Evolutionary conservation across 2,888 invertebrate species (phyloP), one percentile per base, ranked within the genome.

Genomic region (Camptogramma bilineatum): DNA sequence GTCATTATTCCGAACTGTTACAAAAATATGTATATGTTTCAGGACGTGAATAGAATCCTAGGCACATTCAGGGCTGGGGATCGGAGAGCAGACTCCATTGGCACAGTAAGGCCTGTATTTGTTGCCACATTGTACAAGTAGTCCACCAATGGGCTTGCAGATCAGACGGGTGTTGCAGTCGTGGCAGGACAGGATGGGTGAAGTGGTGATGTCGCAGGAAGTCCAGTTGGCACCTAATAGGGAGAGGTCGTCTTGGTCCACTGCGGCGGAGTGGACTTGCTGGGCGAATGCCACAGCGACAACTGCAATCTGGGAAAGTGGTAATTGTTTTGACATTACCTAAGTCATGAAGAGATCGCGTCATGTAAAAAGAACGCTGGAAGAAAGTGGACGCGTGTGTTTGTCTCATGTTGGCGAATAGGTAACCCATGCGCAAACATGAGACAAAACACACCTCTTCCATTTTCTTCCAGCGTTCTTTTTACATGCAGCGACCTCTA

Each of bases 91-190:
- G 3, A 82, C 64, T 1, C 90, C 89, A 57, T 79, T 78, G 24
- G 82, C 84, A 67, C 90, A 90, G 62, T 85, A 73, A 4, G 88
- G 86, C 58, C 61, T 81, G 34, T 47, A 56, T 0, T 80, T 77
- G 52, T 77, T 74, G 0, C 62, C 48, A 69, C 90, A 90, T 1
- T 64, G 7, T 19, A 73, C 77, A 17, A 88, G 61, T 5, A 86
- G 44, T 0, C 87, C 88, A 4, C 85, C 86, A 5, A 82, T 39
- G 1, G 79, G 79, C 52, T 85, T 85, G 71, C 90, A 88, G 17
- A 87, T 80, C 24, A 85, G 28, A 1, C 80, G 78, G 1, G 86
- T 87, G 42, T 68, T 77, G 72, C 86, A 89, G 62, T 87, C 81
- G 2, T 79, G 65, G 64, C 88, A 88, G 0, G 83, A 81, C 9